These are phyloP conservation scores for Girardinichthys multiradiatus DNA, from an alignment of 2,113 vertebrate species.

Conservation along the genomic window DNA sequence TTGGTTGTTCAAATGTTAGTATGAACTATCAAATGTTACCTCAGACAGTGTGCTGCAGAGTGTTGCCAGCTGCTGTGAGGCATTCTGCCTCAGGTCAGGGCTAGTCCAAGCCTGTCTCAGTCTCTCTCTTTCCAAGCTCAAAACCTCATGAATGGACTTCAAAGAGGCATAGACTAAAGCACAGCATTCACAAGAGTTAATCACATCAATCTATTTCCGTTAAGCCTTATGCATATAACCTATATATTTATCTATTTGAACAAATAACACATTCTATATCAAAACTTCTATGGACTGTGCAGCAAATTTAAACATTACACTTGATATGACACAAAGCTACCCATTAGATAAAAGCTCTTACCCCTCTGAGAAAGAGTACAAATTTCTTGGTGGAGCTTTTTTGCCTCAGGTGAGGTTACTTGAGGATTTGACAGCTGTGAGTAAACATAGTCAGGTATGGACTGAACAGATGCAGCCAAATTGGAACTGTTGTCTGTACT, in stretches of 20 bases:
- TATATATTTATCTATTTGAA: background rate
- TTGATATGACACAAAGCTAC: no score
- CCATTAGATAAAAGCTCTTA: conserved; percentile 41
- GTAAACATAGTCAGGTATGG: conserved; percentile 89
- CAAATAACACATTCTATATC: background rate
- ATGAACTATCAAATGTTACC: conserved; percentile 67
- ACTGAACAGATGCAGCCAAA: conserved; percentile 82
- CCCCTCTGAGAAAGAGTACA: conserved; percentile 86
- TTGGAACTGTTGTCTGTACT: conserved; percentile 32
- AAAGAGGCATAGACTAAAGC: conserved; percentile 77
- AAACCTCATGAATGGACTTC: conserved; percentile 72
- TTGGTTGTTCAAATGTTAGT: no score
- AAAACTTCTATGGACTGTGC: background rate
- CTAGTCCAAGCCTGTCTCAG: conserved; percentile 77
- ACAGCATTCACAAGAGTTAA: background rate
- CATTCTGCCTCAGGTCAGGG: conserved; percentile 72
- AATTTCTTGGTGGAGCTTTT: conserved; percentile 89
- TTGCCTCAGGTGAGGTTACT: conserved; percentile 84
- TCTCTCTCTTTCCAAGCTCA: conserved; percentile 77
- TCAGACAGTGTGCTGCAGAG: conserved; percentile 79
- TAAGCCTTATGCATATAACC: no score
- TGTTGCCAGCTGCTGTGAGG: conserved; percentile 75
- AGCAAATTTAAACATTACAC: background rate
- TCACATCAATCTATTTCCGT: background rate
- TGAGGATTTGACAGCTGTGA: conserved; percentile 83